Conservation (phyloP, 2,797 vertebrate genomes). For the Gallirallus australis region DNA sequence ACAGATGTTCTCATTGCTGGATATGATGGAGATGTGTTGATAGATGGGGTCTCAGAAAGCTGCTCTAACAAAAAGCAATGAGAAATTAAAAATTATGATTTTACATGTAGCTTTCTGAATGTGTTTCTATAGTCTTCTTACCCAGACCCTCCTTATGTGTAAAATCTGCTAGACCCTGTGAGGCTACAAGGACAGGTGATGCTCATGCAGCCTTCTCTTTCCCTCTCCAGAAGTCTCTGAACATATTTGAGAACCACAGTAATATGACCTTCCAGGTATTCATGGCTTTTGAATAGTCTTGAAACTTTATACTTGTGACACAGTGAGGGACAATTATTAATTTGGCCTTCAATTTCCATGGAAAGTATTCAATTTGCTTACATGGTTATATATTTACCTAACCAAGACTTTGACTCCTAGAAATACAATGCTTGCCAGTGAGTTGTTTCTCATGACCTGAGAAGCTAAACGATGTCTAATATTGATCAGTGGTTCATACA, state of each 20-base stretch:
- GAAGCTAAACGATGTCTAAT: constrained; percentile 65
- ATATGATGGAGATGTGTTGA: constrained; percentile 17
- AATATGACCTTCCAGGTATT: neutral
- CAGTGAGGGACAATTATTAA: neutral
- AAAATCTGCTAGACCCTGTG: neutral
- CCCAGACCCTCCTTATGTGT: neutral
- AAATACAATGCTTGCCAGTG: constrained; percentile 30
- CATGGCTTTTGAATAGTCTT: neutral
- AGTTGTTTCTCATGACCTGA: constrained; percentile 60
- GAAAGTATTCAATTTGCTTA: constrained; percentile 19
- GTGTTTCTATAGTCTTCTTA: neutral
- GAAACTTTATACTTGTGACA: neutral
- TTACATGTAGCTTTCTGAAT: neutral
- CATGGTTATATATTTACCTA: neutral
- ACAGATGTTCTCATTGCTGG: neutral
- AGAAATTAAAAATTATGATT: neutral
- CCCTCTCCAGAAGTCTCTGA: neutral
- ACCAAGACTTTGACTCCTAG: constrained; percentile 22
- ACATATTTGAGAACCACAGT: neutral
- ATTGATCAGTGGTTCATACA: constrained; percentile 74
- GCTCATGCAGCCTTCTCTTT: neutral
- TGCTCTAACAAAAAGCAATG: neutral
- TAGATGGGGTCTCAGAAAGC: constrained; percentile 11
- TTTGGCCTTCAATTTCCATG: constrained; percentile 7
- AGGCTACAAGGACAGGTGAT: neutral